Evolutionary conservation across 2,113 vertebrate genomes (phyloP).

Genomic region (Jacana jacana): DNA sequence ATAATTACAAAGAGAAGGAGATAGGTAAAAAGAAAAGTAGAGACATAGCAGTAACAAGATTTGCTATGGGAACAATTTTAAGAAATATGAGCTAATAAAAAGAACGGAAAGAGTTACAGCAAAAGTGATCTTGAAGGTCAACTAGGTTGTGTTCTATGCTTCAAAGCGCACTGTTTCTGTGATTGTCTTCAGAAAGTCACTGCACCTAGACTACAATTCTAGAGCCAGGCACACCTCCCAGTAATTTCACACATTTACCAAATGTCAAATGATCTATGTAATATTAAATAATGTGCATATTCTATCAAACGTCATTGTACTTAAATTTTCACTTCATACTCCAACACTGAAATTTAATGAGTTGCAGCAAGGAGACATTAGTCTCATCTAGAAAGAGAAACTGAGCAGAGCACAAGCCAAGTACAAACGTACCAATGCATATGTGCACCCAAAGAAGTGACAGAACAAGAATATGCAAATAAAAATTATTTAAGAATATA

Average conservation of each 20-base stretch:
- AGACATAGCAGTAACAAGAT: neutral
- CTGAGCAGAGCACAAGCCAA: neutral
- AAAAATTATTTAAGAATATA: neutral
- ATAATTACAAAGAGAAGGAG: neutral
- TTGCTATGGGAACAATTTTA: neutral
- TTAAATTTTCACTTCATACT: neutral
- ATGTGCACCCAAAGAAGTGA: neutral
- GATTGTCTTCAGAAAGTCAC: conserved; percentile 10
- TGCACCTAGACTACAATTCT: neutral
- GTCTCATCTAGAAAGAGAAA: neutral
- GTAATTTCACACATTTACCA: neutral
- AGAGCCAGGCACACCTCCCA: neutral
- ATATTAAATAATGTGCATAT: conserved; percentile 34
- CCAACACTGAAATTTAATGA: conserved; percentile 17
- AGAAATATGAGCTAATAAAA: neutral
- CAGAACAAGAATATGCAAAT: neutral
- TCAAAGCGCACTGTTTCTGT: neutral
- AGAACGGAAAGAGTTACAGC: neutral
- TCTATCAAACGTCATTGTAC: conserved; percentile 42
- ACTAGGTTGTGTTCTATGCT: neutral
- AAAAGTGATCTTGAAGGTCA: conserved; percentile 12
- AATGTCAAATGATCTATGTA: conserved; percentile 20
- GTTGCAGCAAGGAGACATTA: neutral
- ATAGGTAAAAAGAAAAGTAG: neutral
- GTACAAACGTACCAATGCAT: neutral